Evolutionary conservation across 2,113 vertebrate species (phyloP), one percentile per base, ranked within the genome.

Genomic region (Grallaria varia): DNA sequence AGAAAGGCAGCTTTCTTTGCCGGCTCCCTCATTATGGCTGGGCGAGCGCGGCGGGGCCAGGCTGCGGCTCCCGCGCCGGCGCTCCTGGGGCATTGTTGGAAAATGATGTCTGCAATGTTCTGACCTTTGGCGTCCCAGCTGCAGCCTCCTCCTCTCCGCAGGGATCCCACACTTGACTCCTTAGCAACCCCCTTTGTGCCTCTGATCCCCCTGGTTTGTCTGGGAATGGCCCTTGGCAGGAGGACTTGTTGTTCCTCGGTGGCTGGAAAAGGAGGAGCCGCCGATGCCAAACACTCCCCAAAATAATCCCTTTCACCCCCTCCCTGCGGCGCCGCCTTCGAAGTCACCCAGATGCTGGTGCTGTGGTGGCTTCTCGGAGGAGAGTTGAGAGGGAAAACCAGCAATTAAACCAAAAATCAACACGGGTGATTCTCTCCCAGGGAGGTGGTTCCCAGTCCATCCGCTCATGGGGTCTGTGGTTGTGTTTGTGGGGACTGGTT

Each of bases 81-180:
- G 87, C 94, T 94, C 91, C 93, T 64, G 96, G 97, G 97, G 97
- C 96, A 97, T 97, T 97, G 95, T 90, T 96, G 96, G 97, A 89
- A 97, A 97, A 91, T 76, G 87, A 94, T 93, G 95, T 96, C 96
- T 97, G 81, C 86, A 90, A 60, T 80, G 92, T 93, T 93, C 95
- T 96, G 96, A 96, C 97, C 97, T 97, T 93, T 97, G 97, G 77
- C 94, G 96, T 92, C 92, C 97, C 97, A 97, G 97, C 97, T 98
- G 96, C 96, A 95, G 83, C 93, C 93, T 84, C 79, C 92, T 87
- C 79, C 93, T 94, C 96, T 76, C 89, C 60, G 84, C 87, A 49
- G 90, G 94, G 96, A 93, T 97, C 96, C 96, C 96, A 93, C 91
- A 94, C 97, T 93, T 92, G 94, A 96, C 90, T 95, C 94, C 93